Percentiles rank a stretch among this genome's conserved stretches.
These are phyloP conservation scores for Pseudopleuronectes americanus DNA, from an alignment of 2,797 vertebrate genomes.

Conservation along the genomic window DNA sequence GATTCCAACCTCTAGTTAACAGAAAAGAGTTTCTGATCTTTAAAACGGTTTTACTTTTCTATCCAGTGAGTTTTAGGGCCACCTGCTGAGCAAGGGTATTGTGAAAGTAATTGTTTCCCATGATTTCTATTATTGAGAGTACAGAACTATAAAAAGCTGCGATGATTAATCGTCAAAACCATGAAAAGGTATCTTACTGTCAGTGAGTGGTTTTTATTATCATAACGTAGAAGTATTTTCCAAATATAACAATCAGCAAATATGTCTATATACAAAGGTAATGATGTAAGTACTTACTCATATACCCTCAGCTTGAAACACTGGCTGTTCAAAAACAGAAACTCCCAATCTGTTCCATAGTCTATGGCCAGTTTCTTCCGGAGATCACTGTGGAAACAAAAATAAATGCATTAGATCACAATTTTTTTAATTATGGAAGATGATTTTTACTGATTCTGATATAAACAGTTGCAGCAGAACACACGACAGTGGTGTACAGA, in stretches of 20 bases:
- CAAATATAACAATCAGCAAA: background rate
- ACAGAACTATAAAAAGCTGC: conserved; percentile 25
- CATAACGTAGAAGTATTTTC: background rate
- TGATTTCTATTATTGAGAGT: conserved; percentile 30
- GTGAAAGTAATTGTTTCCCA: conserved; percentile 32
- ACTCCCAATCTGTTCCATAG: conserved; percentile 79
- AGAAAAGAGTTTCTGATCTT: conserved; percentile 38
- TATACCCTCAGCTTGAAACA: conserved; percentile 78
- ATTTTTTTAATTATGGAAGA: background rate
- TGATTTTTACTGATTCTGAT: background rate
- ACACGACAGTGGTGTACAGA: background rate
- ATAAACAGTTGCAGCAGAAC: background rate
- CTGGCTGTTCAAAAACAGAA: conserved; percentile 75
- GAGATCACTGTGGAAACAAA: conserved; percentile 66
- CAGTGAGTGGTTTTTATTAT: conserved; percentile 1
- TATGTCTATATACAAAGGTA: background rate
- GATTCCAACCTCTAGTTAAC: conserved; percentile 32
- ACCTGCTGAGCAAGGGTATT: conserved; percentile 27
- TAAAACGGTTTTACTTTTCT: conserved; percentile 34
- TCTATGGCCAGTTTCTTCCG: conserved; percentile 71
- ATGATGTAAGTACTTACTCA: conserved; percentile 70
- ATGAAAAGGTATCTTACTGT: conserved; percentile 13
- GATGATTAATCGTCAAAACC: conserved; percentile 21
- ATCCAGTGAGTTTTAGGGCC: conserved; percentile 25
- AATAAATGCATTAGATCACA: conserved; percentile 4